Conservation (phyloP, 2,797 vertebrate species). For the Acomys russatus region DNA sequence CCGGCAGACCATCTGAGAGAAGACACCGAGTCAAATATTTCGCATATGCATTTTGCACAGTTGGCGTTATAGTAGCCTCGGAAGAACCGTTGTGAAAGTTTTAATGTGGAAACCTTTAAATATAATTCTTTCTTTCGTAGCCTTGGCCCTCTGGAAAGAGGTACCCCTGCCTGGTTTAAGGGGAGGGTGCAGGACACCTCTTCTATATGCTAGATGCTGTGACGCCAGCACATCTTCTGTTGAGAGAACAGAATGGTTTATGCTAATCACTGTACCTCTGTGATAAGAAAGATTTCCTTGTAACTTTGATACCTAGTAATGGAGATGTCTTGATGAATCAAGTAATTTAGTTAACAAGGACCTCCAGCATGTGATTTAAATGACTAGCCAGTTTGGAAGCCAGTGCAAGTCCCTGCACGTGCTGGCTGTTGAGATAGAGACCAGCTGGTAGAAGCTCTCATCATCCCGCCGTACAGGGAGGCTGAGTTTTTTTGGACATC, state of each 20-base stretch:
- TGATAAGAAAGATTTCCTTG: background rate
- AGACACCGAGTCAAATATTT: background rate
- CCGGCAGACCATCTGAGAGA: background rate
- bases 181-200: background rate
- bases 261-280: background rate
- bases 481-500: background rate
- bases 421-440: background rate
- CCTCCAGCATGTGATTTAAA: background rate
- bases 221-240: background rate
- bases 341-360: slow-evolving; percentile 8
- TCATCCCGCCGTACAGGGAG: background rate
- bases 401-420: background rate
- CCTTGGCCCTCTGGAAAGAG: background rate
- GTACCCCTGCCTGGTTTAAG: background rate
- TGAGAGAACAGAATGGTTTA: background rate
- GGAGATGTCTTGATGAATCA: slow-evolving; percentile 5
- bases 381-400: background rate
- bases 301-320: background rate
- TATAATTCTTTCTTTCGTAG: background rate
- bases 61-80: background rate
- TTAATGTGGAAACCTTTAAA: background rate
- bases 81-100: background rate
- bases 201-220: background rate
- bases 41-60: background rate
- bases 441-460: background rate